A percentile compares a stretch with the other conserved stretches of the same genome.
phyloP scores from a whole-genome alignment of 2,113 vertebrate genomes.

The Panurus biarmicus region DNA sequence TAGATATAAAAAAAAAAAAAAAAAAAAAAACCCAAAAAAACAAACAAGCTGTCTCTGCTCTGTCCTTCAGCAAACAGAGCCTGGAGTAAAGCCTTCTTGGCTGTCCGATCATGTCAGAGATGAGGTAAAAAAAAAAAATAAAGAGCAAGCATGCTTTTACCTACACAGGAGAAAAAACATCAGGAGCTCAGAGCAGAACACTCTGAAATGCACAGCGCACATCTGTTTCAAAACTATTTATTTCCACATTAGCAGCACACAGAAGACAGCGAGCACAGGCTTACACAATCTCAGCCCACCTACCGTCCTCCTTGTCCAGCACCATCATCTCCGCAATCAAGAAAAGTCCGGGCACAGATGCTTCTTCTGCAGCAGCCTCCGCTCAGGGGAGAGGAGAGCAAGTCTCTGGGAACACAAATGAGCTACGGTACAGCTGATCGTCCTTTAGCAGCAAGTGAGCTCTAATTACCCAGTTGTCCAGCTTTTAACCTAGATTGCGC shows the following conservation, averaged over 20 bases:
- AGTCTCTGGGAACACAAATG: constrained; percentile 64
- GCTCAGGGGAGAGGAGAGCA: constrained; percentile 64
- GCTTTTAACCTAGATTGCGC: constrained; percentile 81
- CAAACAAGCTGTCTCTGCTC: neutral
- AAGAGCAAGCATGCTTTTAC: neutral
- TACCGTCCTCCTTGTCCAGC: constrained; percentile 99
- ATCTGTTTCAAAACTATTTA: constrained; percentile 13
- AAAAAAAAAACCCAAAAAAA: neutral
- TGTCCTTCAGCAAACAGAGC: neutral
- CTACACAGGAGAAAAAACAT: neutral
- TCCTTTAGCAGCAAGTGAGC: constrained; percentile 73
- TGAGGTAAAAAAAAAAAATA: neutral
- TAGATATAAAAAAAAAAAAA: neutral
- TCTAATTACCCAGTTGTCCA: constrained; percentile 80
- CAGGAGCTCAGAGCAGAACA: neutral
- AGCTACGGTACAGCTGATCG: constrained; percentile 68
- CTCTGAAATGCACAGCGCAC: neutral
- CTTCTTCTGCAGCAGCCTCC: constrained; percentile 86
- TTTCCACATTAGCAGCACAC: neutral
- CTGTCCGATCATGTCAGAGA: neutral
- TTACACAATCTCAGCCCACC: constrained; percentile 72
- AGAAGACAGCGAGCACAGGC: neutral
- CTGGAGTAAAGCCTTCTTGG: neutral
- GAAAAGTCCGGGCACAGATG: constrained; percentile 84
- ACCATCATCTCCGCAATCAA: constrained; percentile 93